Base-by-base conservation (phyloP, 2,888 invertebrate species). In the Capitulum mitella region DNA sequence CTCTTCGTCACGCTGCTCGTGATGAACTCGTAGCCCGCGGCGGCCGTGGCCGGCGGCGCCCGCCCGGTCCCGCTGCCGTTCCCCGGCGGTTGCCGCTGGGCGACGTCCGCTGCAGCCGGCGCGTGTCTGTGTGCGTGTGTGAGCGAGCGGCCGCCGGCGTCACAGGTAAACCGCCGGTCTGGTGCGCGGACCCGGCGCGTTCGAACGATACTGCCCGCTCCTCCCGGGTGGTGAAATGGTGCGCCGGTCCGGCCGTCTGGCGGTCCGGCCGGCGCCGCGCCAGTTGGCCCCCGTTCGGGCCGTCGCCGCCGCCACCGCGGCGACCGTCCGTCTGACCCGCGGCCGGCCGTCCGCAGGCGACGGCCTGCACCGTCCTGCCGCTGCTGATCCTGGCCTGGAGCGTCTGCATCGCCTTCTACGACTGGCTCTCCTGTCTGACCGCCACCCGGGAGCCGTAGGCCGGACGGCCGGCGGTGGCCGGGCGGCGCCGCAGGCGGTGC, bases 1-100 rank as follows among this genome's bases (percentile, higher is more conserved):
- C 83, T 87, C 78, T 82, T 87, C 79, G 83, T 87, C 82, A 85
- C 85, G 75, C 83, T 86, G 79, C 26, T 70, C 10, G 70, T 70
- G 40, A 37, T 70, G 37, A 70, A 40, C 70, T 40, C 40, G 37
- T 70, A 40, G 29, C 70, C 3, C 70, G 37, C 19, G 34, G 16
- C 64, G 64, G 64, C 34, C 34, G 29, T 64, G 32, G 51, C 22
- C 22, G 19, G 51, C 51, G 16, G 51, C 51, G 51, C 22, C 51
- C 29, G 5, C 58, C 29, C 58, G n/a, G 10, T 54, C 58, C n/a
- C 58, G 26, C 58, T 58, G n/a, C n/a, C 58, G 43, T 12, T 43
- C 43, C 43, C 12, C 43, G 43, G 43, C 43, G 43, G 43, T n/a
- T 43, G 43, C 43, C 6, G 43, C 43, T 43, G 6, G 43, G 43